These are phyloP conservation scores for Oriolus oriolus DNA, from an alignment of 2,113 vertebrate genomes.

Conservation along the genomic window DNA sequence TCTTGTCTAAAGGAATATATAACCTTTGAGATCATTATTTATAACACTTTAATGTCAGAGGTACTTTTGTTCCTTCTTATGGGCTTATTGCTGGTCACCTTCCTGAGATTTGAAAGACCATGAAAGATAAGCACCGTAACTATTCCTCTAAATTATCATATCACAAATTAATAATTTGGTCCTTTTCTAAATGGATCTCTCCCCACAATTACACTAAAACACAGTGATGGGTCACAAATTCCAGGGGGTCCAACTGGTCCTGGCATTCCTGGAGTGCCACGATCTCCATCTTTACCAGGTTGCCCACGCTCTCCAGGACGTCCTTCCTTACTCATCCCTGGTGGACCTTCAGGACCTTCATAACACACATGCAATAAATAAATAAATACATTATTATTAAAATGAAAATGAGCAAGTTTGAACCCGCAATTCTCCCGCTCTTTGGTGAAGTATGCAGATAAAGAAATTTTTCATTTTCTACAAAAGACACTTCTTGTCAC, in stretches of 20 bases:
- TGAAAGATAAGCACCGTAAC: conserved; percentile 74
- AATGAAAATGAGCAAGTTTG: neutral
- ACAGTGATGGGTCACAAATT: conserved; percentile 89
- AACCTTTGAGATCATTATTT: conserved; percentile 24
- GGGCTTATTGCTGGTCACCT: conserved; percentile 78
- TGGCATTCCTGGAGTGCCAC: conserved; percentile 82
- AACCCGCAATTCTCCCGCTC: accelerated
- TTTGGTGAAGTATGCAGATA: neutral
- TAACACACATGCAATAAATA: neutral
- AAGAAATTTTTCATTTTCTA: neutral
- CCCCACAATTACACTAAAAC: conserved; percentile 86
- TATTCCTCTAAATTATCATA: conserved; percentile 51
- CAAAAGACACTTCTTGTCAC: neutral
- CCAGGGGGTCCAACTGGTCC: conserved; percentile 87
- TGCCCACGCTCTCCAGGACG: conserved; percentile 80
- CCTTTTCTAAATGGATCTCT: conserved; percentile 93
- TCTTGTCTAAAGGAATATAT: conserved; percentile 10
- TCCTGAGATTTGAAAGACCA: conserved; percentile 89
- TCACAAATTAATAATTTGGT: conserved; percentile 86
- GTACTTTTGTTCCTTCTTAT: conserved; percentile 76
- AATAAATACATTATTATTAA: neutral
- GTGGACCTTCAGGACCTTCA: conserved; percentile 85
- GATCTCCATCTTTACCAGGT: conserved; percentile 83
- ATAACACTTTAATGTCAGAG: conserved; percentile 61
- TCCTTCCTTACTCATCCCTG: conserved; percentile 85